These are phyloP conservation scores for Tapirus indicus DNA, from an alignment of 2,797 vertebrate genomes.

Conservation along the genomic window DNA sequence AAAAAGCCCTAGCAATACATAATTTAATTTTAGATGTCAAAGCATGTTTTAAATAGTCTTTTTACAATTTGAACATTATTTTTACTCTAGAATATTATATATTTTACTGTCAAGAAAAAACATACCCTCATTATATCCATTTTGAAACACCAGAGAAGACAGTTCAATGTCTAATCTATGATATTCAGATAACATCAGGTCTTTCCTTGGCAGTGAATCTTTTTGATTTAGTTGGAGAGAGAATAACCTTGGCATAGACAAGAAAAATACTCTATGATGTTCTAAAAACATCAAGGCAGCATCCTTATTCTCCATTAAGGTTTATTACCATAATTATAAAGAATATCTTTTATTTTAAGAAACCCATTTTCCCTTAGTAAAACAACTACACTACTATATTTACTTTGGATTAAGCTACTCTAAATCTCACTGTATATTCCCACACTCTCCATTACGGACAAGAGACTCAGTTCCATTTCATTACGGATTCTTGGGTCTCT, in stretches of 20 bases:
- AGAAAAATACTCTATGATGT: neutral
- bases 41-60: neutral
- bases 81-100: neutral
- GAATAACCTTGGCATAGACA: neutral
- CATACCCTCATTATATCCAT: neutral
- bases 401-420: neutral
- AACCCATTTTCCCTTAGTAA: conserved; percentile 40
- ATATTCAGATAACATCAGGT: neutral
- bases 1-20: neutral
- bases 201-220: neutral
- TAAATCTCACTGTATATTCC: neutral
- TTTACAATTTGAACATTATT: neutral
- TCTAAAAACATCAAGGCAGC: neutral
- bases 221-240: conserved; percentile 31
- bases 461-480: conserved; percentile 36
- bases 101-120: conserved; percentile 32
- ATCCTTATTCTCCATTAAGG: neutral
- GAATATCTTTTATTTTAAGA: conserved; percentile 36
- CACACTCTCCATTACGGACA: neutral
- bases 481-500: neutral
- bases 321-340: conserved; percentile 15
- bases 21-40: conserved; percentile 47
- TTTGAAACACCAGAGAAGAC: neutral
- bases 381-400: neutral
- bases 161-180: neutral